Percentiles rank a stretch among this genome's conserved stretches.
phyloP scores from a whole-genome alignment of 2,113 vertebrate genomes.

The Pelecanus crispus region DNA sequence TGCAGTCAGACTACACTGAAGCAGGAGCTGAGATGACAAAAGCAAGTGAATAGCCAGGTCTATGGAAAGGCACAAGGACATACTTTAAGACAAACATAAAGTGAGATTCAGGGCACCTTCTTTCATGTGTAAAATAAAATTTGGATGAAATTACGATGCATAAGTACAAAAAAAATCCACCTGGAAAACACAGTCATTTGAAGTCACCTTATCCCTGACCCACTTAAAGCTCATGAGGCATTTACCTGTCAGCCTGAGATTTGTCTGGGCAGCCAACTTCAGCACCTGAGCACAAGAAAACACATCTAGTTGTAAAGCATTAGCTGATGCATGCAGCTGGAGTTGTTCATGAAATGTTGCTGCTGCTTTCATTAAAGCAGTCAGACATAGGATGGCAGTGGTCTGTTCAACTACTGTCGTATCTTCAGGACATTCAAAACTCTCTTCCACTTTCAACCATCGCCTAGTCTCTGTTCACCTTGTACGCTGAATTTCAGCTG shows the following conservation, averaged over 20 bases:
- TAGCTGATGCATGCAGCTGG: not conserved
- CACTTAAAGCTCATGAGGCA: not conserved
- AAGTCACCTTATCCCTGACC: not conserved
- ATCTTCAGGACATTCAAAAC: not conserved
- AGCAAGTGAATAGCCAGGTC: not conserved
- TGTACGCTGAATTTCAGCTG: not conserved
- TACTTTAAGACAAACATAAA: not conserved
- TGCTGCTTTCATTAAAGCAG: not conserved
- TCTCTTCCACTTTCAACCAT: not conserved
- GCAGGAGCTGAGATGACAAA: not conserved
- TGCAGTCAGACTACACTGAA: not conserved
- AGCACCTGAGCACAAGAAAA: not conserved
- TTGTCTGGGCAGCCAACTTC: not conserved
- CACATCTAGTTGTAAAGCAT: not conserved
- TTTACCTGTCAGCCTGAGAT: not conserved
- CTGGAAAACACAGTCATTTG: not conserved
- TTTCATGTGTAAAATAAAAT: constrained; percentile 12
- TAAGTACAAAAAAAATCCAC: not conserved
- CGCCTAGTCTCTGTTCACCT: accelerated
- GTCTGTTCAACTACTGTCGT: not conserved
- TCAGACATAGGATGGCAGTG: not conserved
- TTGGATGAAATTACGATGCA: not conserved
- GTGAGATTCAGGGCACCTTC: not conserved
- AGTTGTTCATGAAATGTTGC: not conserved
- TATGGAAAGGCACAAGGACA: not conserved